Evolutionary conservation across 2,797 vertebrate genomes (phyloP).

Genomic region (Lophotriccus pileatus): DNA sequence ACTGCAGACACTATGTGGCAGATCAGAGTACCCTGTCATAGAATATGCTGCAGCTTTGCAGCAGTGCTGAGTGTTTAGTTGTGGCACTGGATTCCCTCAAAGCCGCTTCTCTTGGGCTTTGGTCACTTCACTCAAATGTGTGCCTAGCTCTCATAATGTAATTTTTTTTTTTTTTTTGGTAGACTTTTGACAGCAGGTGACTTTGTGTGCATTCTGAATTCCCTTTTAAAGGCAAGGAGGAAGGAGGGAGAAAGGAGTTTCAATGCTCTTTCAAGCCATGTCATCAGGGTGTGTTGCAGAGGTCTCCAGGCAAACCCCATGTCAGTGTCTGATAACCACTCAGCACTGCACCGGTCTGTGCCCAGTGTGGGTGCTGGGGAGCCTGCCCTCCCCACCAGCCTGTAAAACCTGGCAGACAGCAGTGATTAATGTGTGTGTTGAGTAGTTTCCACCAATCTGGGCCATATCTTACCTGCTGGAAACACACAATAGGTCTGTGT

Average conservation of each 20-base stretch:
- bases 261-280: not conserved
- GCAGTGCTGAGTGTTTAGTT: not conserved
- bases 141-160: not conserved
- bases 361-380: not conserved
- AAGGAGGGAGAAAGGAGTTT: not conserved
- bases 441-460: not conserved
- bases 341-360: not conserved
- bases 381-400: not conserved
- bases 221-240: not conserved
- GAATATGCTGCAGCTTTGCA: not conserved
- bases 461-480: not conserved
- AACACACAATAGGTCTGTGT: accelerated
- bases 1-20: not conserved
- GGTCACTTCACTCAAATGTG: not conserved
- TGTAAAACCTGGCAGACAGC: not conserved
- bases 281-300: not conserved
- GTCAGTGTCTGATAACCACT: not conserved
- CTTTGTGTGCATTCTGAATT: not conserved
- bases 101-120: not conserved
- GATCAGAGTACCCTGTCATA: not conserved
- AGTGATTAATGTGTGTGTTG: accelerated
- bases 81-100: not conserved
- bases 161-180: not conserved
- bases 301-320: not conserved
- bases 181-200: not conserved